Conservation (phyloP, 2,888 invertebrate genomes). For the Parnassius smintheus region DNA sequence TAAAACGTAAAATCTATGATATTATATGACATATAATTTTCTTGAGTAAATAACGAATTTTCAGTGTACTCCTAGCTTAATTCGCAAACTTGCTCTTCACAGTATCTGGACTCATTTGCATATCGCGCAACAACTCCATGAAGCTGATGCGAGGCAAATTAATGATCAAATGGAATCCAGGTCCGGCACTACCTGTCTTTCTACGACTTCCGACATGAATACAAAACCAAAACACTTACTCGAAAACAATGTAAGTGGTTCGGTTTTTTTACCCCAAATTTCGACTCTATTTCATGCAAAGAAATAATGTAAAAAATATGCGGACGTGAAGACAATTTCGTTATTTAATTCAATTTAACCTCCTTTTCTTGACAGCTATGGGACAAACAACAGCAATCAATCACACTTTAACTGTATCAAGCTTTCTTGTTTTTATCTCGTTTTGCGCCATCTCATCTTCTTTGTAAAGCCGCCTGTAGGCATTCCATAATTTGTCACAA, state of each 20-base stretch:
- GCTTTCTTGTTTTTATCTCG: slow-evolving; percentile 49
- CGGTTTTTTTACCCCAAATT: slow-evolving; percentile 36
- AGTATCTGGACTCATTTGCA: slow-evolving; percentile 76
- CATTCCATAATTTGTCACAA: slow-evolving; percentile 67
- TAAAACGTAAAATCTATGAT: no score
- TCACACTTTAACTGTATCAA: slow-evolving; percentile 78
- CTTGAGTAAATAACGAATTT: no score
- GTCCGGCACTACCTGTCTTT: slow-evolving; percentile 48
- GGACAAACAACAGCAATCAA: slow-evolving; percentile 61
- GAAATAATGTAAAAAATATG: slow-evolving; percentile 44
- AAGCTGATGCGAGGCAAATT: slow-evolving; percentile 66
- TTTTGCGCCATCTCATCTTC: slow-evolving; percentile 49
- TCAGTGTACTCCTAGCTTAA: slow-evolving; percentile 27
- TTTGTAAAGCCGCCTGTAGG: slow-evolving; percentile 57
- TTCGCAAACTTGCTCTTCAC: slow-evolving; percentile 48
- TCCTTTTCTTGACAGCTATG: slow-evolving; percentile 56
- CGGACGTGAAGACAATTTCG: slow-evolving; percentile 50
- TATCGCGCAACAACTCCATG: slow-evolving; percentile 62
- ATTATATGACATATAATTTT: no score
- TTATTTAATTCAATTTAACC: slow-evolving; percentile 71
- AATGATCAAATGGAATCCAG: slow-evolving; percentile 69
- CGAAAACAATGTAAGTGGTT: slow-evolving; percentile 26
- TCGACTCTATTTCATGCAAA: slow-evolving; percentile 46
- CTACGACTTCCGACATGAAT: slow-evolving; percentile 52
- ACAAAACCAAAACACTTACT: slow-evolving; percentile 36